Base-by-base conservation (phyloP, 2,888 invertebrate species). In the Amphipoea lucens region DNA sequence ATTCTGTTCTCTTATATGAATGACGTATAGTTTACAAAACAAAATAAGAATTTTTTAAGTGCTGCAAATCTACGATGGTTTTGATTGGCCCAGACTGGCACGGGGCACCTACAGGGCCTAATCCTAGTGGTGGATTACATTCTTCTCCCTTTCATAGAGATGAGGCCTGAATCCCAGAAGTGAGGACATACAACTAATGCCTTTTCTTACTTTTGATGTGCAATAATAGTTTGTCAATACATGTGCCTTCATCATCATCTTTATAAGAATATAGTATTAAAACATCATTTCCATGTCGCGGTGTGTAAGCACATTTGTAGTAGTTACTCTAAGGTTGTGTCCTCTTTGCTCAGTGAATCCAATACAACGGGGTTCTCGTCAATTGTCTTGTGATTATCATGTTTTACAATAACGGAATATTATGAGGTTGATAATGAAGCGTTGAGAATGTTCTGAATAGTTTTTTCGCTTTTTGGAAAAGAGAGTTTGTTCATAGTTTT, bases 321-420 rank as follows among this genome's bases (percentile, higher is more conserved):
- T 67, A 48, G 57, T 87, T 85, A 68, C 80, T 62, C 40, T 71
- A 67, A 76, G 75, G 76, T 69, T 75, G 36, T 63, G 90, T 45
- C 87, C 87, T 81, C 83, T 70, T 79, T 89, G 81, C 48, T 79
- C 90, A 86, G 45, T 89, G 86, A 83, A 72, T 79, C 45, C 51
- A 78, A 67, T 48, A 75, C 48, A 81, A 74, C 60, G 79, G 60
- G 45, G n/a, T 63, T 81, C 67, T 81, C 70, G 72, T 77, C 48
- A 82, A 65, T 29, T 68, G 12, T 12, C 0, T 45, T 36, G 29
- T 65, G 29, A 65, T 62, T 54, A 66, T 66, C 60, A 45, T 63
- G 20, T 65, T 70, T 51, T 69, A 70, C 42, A 62, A 42, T 71
- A 86, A 77, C 71, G 40, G 40, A 11, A 65, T 29, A 40, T 51